These are phyloP conservation scores for Invenusta paracnida DNA, from an alignment of 2,888 invertebrate species.

Conservation along the genomic window DNA sequence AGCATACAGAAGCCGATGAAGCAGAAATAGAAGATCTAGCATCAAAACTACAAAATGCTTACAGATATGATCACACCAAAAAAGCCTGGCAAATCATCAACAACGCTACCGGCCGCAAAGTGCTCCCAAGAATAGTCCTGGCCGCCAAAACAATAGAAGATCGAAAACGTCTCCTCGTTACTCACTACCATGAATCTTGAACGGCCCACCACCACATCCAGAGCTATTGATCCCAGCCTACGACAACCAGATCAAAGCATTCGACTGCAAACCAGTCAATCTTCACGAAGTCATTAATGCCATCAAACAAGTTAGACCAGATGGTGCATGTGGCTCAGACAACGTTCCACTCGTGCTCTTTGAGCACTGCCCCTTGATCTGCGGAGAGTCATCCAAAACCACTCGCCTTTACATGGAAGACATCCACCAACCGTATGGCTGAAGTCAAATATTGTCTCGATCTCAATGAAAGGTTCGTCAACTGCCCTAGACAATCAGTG, in stretches of 20 bases:
- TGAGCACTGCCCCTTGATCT: background rate
- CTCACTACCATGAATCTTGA: background rate
- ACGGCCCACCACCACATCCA: background rate
- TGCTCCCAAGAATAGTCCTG: background rate
- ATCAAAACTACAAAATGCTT: background rate
- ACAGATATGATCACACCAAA: background rate
- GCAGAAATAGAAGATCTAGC: background rate
- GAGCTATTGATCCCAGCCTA: background rate
- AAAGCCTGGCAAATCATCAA: background rate
- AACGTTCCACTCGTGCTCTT: background rate
- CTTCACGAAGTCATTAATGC: background rate
- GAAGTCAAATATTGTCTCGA: constrained; percentile 9
- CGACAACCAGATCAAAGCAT: background rate
- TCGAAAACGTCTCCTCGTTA: background rate
- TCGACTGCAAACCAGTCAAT: background rate
- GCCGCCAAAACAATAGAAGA: background rate
- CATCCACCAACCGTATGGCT: background rate
- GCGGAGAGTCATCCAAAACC: background rate
- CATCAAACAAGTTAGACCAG: background rate
- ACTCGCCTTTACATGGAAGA: background rate
- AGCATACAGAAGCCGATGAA: background rate
- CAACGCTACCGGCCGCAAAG: background rate
- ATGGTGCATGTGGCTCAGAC: background rate
- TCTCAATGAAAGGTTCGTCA: background rate
- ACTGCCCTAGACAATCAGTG: background rate